Evolutionary conservation across 2,113 vertebrate species (phyloP).

Genomic region (Athene noctua): DNA sequence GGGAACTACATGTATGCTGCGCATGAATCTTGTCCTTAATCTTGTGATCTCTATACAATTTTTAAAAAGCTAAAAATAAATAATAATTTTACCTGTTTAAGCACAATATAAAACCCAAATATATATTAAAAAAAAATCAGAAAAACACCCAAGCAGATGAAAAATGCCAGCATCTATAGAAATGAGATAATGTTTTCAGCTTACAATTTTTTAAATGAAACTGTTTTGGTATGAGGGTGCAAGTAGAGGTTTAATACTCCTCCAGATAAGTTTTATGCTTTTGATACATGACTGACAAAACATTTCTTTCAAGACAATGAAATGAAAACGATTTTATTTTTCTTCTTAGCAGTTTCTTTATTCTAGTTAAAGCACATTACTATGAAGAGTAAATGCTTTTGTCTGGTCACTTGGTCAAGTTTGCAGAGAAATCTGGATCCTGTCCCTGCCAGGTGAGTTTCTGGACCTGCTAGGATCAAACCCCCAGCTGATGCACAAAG

Average conservation of each 20-base stretch:
- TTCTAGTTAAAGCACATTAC: background rate
- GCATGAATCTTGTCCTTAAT: background rate
- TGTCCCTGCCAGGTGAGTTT: background rate
- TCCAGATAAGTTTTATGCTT: constrained; percentile 9
- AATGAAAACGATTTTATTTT: background rate
- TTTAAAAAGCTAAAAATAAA: background rate
- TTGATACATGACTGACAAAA: constrained; percentile 3
- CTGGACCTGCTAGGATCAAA: background rate
- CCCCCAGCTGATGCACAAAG: background rate
- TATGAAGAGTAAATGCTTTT: background rate
- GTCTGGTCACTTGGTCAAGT: background rate
- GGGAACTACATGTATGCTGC: background rate
- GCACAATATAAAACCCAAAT: background rate
- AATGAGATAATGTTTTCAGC: background rate
- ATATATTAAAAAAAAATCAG: background rate
- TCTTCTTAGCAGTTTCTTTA: background rate
- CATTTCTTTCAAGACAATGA: background rate
- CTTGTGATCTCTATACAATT: background rate
- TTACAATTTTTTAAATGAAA: background rate
- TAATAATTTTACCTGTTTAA: background rate
- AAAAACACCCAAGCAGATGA: background rate
- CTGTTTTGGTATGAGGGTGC: background rate
- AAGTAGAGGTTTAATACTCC: constrained; percentile 1
- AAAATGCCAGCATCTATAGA: background rate
- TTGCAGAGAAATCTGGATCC: background rate